A percentile compares a stretch with the other conserved stretches of the same genome.
These are phyloP conservation scores for Cyclophora albipunctata DNA, from an alignment of 2,888 invertebrate genomes.

Conservation along the genomic window DNA sequence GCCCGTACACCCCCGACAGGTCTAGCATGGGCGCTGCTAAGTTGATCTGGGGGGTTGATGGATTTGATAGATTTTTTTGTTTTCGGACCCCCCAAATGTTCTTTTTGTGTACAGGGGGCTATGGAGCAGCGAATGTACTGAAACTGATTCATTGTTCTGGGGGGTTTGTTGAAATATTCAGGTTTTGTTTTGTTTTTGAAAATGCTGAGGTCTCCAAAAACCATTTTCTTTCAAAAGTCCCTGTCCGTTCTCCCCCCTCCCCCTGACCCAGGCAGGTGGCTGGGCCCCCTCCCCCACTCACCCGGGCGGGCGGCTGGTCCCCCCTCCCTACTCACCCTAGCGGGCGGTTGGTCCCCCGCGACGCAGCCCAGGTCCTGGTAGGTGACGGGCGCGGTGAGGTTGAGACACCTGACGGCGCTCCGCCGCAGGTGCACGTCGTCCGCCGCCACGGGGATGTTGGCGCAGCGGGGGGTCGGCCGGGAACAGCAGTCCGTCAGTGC, in stretches of 20 bases:
- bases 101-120: no score
- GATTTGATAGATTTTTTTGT: background rate
- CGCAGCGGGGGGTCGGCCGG: constrained; percentile 25
- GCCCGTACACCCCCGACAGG: constrained; percentile 31
- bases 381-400: constrained; percentile 36
- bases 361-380: constrained; percentile 39
- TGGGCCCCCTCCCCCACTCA: no score
- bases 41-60: constrained; percentile 26
- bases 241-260: no score
- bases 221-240: no score
- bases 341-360: constrained; percentile 21
- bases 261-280: no score
- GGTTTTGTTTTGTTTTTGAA: no score
- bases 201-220: no score
- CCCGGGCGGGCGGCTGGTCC: no score
- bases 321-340: constrained; percentile 23
- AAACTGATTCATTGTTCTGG: no score
- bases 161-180: no score
- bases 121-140: no score
- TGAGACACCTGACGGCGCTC: constrained; percentile 34
- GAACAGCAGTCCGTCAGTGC: constrained; percentile 11
- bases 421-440: constrained; percentile 34
- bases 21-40: constrained; percentile 34
- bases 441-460: constrained; percentile 28
- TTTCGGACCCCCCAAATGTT: no score